Percentiles rank a stretch among this genome's conserved stretches.
Conservation (phyloP, 2,113 vertebrate species). For the Podarcis cretensis region DNA sequence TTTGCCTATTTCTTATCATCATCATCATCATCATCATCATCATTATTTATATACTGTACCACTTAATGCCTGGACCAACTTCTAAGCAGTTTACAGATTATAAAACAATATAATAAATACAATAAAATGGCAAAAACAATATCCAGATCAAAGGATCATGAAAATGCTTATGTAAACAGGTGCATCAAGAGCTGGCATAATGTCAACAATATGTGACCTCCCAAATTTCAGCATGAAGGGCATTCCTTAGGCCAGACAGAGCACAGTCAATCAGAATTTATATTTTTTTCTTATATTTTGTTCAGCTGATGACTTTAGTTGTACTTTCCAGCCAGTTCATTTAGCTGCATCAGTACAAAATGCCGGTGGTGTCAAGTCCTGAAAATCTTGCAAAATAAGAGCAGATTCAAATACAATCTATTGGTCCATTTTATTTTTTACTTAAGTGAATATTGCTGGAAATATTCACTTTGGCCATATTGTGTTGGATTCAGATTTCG, state of each 20-base stretch:
- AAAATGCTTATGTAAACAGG: too few species aligned
- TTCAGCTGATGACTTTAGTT: neutral
- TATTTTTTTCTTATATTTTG: neutral
- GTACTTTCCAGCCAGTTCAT: neutral
- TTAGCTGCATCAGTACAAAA: neutral
- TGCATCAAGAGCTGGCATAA: too few species aligned
- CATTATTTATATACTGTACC: too few species aligned
- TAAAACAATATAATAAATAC: too few species aligned
- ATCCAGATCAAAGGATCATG: neutral
- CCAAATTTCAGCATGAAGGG: too few species aligned
- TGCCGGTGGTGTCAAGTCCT: neutral
- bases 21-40: too few species aligned
- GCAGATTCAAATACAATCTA: neutral
- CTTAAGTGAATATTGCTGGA: neutral
- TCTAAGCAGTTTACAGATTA: too few species aligned
- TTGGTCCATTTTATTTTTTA: neutral
- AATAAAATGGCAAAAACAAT: neutral
- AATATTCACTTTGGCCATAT: neutral
- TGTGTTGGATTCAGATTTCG: too few species aligned
- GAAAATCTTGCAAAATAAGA: neutral
- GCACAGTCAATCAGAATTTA: neutral
- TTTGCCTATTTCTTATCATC: too few species aligned
- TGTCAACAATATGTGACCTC: too few species aligned
- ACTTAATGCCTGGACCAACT: too few species aligned
- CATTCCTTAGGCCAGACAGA: too few species aligned